Percentiles rank a stretch among this genome's conserved stretches.
Evolutionary conservation across 2,797 vertebrate genomes (phyloP).

Genomic region (Scleropages formosus): DNA sequence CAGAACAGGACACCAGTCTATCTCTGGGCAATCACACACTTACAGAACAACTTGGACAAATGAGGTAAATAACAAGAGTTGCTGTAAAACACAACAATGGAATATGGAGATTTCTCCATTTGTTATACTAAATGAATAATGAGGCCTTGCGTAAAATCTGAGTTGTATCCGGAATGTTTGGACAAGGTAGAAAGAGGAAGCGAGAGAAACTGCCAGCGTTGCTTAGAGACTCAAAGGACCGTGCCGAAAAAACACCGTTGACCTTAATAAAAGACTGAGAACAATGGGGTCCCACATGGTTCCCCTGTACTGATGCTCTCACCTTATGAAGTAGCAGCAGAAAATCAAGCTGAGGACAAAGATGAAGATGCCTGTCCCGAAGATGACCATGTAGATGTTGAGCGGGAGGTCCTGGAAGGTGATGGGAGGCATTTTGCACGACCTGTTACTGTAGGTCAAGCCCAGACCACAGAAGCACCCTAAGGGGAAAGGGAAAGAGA

Average conservation of each 20-base stretch:
- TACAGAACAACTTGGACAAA: too few relatives aligned
- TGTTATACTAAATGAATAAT: too few relatives aligned
- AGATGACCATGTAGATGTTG: conserved; percentile 95
- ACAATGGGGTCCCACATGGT: neutral
- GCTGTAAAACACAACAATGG: neutral
- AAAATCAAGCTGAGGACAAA: conserved; percentile 93
- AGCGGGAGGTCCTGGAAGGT: conserved; percentile 90
- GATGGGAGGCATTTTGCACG: conserved; percentile 88
- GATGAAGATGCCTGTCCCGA: conserved; percentile 88
- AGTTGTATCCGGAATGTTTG: neutral
- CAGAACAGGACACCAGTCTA: too few relatives aligned
- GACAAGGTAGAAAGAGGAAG: neutral
- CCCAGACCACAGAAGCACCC: conserved; percentile 89
- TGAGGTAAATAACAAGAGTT: neutral
- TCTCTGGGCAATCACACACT: too few relatives aligned
- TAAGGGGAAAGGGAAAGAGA: conserved; percentile 43
- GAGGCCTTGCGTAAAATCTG: neutral
- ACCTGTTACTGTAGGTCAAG: conserved; percentile 77
- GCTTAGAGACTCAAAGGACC: too few relatives aligned
- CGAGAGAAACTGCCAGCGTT: neutral
- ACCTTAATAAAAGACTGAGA: too few relatives aligned
- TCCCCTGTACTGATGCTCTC: conserved; percentile 18
- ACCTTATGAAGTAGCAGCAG: conserved; percentile 97
- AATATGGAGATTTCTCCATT: neutral
- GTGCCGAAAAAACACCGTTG: too few relatives aligned